Evolutionary conservation across 2,797 vertebrate species (phyloP).

Genomic region (Odontamblyopus rebecca): DNA sequence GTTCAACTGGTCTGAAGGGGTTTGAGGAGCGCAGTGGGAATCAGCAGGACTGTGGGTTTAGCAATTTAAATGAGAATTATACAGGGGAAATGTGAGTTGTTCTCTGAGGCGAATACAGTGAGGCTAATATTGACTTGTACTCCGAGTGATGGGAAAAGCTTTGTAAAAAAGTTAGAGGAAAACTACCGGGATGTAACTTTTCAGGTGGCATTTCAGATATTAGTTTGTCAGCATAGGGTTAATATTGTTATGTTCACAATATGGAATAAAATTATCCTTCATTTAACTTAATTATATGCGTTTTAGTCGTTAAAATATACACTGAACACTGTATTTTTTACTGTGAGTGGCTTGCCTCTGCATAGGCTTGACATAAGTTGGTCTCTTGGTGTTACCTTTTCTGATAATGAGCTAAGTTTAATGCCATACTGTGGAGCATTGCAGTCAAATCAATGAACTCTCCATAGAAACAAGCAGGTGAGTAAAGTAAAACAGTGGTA

Average conservation of each 20-base stretch:
- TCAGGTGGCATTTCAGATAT: neutral
- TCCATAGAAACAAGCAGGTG: neutral
- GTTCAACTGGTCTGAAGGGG: constrained; percentile 26
- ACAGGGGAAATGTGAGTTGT: neutral
- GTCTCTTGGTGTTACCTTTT: no score
- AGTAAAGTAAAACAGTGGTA: no score
- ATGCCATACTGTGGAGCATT: neutral
- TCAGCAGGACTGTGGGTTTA: neutral
- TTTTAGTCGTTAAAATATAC: no score
- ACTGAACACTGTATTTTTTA: no score
- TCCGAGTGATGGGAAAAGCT: neutral
- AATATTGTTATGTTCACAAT: no score
- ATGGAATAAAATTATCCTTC: no score
- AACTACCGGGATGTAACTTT: neutral
- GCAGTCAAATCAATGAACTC: neutral
- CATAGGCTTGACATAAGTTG: no score
- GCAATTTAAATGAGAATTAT: constrained; percentile 7
- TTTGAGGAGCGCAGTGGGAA: neutral
- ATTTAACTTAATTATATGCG: no score
- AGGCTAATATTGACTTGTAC: neutral
- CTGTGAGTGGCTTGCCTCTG: no score
- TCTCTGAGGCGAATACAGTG: neutral
- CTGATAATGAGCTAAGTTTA: no score
- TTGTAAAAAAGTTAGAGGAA: neutral
- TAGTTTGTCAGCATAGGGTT: no score